phyloP scores from a whole-genome alignment of 1,140 invertebrate species.

The Homalodisca vitripennis region DNA sequence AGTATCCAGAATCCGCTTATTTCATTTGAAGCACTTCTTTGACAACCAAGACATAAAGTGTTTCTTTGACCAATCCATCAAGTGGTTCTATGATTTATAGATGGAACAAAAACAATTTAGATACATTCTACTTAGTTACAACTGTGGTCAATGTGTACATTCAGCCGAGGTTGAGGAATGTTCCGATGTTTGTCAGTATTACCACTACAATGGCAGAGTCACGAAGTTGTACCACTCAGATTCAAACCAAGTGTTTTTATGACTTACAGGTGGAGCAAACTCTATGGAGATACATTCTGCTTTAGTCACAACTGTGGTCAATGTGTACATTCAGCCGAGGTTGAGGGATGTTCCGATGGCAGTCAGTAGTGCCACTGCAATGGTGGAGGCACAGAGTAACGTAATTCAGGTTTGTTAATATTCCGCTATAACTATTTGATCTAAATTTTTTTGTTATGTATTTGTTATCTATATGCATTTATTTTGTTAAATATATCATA shows the following conservation, averaged over 20 bases:
- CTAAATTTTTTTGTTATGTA: too few species aligned
- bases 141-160: constrained; percentile 56
- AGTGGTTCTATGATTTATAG: too few species aligned
- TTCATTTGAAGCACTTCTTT: too few species aligned
- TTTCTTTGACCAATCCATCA: too few species aligned
- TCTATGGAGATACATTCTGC: constrained; percentile 23
- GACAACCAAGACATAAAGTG: too few species aligned
- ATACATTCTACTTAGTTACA: constrained; percentile 44
- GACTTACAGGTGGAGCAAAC: background rate
- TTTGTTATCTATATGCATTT: too few species aligned
- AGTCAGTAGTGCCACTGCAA: constrained; percentile 45
- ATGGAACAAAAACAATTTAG: background rate
- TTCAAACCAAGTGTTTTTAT: too few species aligned
- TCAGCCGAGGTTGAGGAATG: constrained; percentile 56
- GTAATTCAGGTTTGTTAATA: constrained; percentile 52
- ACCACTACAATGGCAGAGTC: constrained; percentile 49
- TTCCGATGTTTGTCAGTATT: constrained; percentile 51
- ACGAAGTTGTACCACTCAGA: constrained; percentile 58
- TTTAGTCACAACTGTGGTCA: constrained; percentile 52
- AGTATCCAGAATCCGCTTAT: too few species aligned
- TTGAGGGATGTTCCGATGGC: constrained; percentile 58
- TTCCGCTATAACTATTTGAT: too few species aligned
- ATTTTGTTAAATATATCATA: too few species aligned
- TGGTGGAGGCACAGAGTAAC: constrained; percentile 57
- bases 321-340: constrained; percentile 54